phyloP scores from a whole-genome alignment of 2,113 vertebrate genomes.

The Engraulis encrasicolus region DNA sequence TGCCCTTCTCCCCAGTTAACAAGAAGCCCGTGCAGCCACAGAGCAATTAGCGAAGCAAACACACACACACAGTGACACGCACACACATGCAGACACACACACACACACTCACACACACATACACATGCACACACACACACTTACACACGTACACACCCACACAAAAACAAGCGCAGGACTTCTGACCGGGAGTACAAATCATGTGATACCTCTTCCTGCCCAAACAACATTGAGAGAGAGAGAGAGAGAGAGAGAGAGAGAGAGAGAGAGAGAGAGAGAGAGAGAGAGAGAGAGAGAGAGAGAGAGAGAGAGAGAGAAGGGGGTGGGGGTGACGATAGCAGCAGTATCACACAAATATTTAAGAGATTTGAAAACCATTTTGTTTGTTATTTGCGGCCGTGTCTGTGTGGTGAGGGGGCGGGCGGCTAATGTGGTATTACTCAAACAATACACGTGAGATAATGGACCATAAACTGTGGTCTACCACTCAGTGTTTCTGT shows the following conservation, averaged over 20 bases:
- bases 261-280: neutral
- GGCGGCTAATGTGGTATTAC: too few relatives aligned
- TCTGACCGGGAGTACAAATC: neutral
- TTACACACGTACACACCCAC: too few relatives aligned
- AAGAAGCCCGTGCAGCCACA: conserved; percentile 24
- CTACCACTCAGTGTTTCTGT: neutral
- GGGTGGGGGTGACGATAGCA: neutral
- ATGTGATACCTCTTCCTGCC: neutral
- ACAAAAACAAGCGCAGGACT: neutral
- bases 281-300: neutral
- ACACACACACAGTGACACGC: conserved; percentile 1
- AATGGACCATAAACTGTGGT: neutral
- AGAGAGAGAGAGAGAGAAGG: too few relatives aligned
- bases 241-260: neutral
- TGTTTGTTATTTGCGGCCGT: too few relatives aligned
- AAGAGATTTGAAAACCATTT: too few relatives aligned
- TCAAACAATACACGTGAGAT: neutral
- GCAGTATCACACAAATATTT: neutral
- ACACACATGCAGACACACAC: too few relatives aligned
- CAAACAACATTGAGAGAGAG: neutral
- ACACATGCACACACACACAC: too few relatives aligned
- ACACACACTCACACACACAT: too few relatives aligned
- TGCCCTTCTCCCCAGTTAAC: conserved; percentile 40
- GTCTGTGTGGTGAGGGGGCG: neutral
- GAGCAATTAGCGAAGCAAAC: conserved; percentile 20